phyloP scores from a whole-genome alignment of 2,113 vertebrate genomes.

The Fulmarus glacialis region DNA sequence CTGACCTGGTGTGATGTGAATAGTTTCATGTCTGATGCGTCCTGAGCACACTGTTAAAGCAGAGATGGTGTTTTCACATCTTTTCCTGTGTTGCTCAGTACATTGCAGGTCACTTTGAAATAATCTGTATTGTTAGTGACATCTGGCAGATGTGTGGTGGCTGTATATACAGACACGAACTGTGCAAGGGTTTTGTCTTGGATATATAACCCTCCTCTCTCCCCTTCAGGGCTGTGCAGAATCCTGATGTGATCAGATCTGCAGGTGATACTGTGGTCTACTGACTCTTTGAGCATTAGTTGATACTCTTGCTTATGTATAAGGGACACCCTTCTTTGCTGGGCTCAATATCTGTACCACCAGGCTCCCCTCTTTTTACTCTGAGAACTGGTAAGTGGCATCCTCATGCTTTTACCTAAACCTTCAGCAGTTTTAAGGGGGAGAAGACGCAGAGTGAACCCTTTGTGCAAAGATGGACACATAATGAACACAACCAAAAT shows the following conservation, averaged over 20 bases:
- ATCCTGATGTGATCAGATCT: not conserved
- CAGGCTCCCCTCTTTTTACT: not conserved
- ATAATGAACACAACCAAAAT: not conserved
- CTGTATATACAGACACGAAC: not conserved
- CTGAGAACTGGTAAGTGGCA: not conserved
- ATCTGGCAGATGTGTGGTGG: not conserved
- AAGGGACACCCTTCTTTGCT: not conserved
- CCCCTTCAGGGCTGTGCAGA: not conserved
- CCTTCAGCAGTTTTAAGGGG: not conserved
- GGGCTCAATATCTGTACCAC: accelerated
- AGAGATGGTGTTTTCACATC: not conserved
- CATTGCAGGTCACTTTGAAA: not conserved
- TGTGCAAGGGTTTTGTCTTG: not conserved
- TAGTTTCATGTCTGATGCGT: not conserved
- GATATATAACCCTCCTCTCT: not conserved
- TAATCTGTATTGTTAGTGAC: not conserved
- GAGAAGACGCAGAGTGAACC: not conserved
- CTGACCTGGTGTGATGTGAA: not conserved
- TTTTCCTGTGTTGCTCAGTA: not conserved
- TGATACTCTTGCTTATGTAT: not conserved
- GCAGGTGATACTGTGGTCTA: not conserved
- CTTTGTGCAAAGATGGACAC: not conserved
- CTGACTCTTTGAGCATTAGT: not conserved
- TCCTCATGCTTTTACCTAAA: not conserved
- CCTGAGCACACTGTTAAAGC: not conserved